Percentiles rank a stretch among this genome's conserved stretches.
These are phyloP conservation scores for Hexactinellida sp. DNA, from an alignment of 37 sponge, comb jelly and placozoan genomes.

Conservation along the genomic window DNA sequence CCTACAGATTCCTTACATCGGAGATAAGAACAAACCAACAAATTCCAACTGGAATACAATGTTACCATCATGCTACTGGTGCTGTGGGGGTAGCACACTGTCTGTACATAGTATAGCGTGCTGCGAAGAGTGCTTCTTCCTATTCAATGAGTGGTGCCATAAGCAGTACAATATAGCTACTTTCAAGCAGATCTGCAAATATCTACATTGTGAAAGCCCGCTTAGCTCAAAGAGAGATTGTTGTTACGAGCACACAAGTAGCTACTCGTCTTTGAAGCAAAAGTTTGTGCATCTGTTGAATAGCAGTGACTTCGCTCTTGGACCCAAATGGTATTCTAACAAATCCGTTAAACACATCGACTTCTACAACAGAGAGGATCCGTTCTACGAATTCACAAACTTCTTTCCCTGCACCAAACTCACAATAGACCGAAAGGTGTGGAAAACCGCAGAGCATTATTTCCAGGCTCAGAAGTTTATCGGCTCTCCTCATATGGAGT, in stretches of 20 bases:
- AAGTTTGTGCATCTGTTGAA: not conserved
- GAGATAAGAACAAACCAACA: not conserved
- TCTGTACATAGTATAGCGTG: not conserved
- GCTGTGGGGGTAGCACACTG: not conserved
- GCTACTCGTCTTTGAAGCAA: not conserved
- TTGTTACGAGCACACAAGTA: not conserved
- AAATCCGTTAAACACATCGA: constrained; percentile 15
- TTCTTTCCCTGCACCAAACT: constrained; percentile 19
- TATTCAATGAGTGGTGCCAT: constrained; percentile 8
- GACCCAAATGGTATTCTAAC: not conserved
- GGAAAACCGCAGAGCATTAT: constrained; percentile 51
- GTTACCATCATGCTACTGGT: not conserved
- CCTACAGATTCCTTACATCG: not conserved
- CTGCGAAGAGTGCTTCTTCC: not conserved
- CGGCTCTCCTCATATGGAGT: constrained; percentile 30
- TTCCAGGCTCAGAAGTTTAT: constrained; percentile 61
- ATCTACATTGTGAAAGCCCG: not conserved
- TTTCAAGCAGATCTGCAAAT: not conserved
- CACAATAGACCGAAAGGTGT: constrained; percentile 18
- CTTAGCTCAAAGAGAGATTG: not conserved
- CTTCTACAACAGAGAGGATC: constrained; percentile 40
- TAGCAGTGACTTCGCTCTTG: not conserved
- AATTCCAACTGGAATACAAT: not conserved
- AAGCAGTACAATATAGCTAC: not conserved
- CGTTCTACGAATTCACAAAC: constrained; percentile 59